Conservation (phyloP, 2,113 vertebrate species). For the Athene noctua region DNA sequence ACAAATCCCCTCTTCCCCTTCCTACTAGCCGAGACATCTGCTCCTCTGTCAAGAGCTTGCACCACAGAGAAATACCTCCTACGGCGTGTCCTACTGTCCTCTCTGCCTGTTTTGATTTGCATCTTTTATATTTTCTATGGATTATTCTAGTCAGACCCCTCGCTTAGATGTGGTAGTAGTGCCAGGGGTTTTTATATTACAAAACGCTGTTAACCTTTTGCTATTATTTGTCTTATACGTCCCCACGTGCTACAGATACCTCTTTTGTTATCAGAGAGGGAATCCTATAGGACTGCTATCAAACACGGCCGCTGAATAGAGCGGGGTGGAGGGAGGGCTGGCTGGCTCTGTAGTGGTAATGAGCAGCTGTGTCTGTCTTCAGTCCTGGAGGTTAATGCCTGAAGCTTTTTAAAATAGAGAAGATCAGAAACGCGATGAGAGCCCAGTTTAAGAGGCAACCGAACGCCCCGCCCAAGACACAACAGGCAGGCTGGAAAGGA, state of each 20-base stretch:
- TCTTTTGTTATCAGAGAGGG: neutral
- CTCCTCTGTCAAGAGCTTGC: neutral
- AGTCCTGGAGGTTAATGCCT: neutral
- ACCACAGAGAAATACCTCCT: neutral
- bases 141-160: neutral
- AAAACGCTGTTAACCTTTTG: neutral
- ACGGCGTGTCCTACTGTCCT: neutral
- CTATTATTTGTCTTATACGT: neutral
- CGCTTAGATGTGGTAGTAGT: neutral
- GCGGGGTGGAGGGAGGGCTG: neutral
- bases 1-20: neutral
- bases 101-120: neutral
- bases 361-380: neutral
- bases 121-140: neutral
- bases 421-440: neutral
- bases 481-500: neutral
- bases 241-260: neutral
- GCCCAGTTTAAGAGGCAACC: neutral
- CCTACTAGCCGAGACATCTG: neutral
- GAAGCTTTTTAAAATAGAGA: neutral
- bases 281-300: neutral
- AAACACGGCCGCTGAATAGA: accelerated
- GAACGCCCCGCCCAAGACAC: accelerated
- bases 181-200: neutral
- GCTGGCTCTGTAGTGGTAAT: neutral